A percentile compares a stretch with the other conserved stretches of the same genome.
Conservation (phyloP, 2,113 vertebrate genomes). For the Butastur rufipennis region DNA sequence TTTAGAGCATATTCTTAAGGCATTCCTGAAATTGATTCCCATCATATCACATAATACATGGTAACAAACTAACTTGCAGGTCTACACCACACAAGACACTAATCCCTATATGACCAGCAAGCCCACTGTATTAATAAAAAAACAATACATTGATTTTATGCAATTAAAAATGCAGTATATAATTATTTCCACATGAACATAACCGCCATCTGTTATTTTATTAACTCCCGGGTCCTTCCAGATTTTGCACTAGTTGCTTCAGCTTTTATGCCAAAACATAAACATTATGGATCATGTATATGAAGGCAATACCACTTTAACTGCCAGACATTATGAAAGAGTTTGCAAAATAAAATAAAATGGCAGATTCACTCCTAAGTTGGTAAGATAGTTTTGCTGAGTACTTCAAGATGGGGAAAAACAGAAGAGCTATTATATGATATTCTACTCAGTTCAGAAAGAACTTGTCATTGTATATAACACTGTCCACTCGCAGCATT, state of each 20-base stretch:
- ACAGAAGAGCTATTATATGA: background rate
- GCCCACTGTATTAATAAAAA: background rate
- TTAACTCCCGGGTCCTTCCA: background rate
- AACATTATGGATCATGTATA: background rate
- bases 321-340: background rate
- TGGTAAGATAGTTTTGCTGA: background rate
- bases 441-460: slow-evolving; percentile 18
- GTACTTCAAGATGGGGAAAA: background rate
- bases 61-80: background rate
- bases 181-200: background rate
- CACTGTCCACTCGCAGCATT: background rate
- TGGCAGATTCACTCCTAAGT: slow-evolving; percentile 28
- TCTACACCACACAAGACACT: background rate
- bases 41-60: background rate
- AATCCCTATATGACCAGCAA: background rate
- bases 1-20: background rate
- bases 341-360: slow-evolving; percentile 5
- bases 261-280: background rate
- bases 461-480: background rate
- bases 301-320: slow-evolving; percentile 6
- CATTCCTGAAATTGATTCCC: background rate
- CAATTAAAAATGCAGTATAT: background rate
- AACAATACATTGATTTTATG: background rate
- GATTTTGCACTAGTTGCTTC: background rate
- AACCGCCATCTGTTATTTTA: background rate